phyloP scores from a whole-genome alignment of 2,888 invertebrate genomes.

The Odontomyia ornata region DNA sequence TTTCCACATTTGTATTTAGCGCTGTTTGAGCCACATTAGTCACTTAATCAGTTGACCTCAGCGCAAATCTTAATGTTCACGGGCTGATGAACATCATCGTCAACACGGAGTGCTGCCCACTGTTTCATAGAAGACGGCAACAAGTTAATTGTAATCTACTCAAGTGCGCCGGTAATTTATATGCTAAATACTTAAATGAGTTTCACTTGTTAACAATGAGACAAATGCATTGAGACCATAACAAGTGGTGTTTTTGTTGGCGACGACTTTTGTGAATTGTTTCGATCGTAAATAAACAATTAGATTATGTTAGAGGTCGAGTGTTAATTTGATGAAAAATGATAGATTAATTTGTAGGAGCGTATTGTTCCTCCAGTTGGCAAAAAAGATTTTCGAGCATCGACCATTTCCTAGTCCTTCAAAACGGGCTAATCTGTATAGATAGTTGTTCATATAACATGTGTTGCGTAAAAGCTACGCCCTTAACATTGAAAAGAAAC shows the following conservation, averaged over 20 bases:
- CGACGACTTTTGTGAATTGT: background rate
- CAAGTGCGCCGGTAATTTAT: slow-evolving; percentile 21
- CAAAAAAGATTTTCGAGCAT: too few species aligned
- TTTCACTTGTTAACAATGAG: background rate
- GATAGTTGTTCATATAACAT: too few species aligned
- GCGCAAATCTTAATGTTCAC: background rate
- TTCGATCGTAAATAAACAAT: background rate
- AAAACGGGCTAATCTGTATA: too few species aligned
- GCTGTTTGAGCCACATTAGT: background rate
- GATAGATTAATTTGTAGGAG: background rate
- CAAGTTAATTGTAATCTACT: background rate
- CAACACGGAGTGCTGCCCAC: slow-evolving; percentile 13
- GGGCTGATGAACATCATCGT: background rate
- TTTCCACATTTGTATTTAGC: background rate
- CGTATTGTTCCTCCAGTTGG: too few species aligned
- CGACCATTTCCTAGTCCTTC: too few species aligned
- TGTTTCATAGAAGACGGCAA: background rate
- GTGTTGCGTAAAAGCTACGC: too few species aligned
- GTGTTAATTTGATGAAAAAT: background rate
- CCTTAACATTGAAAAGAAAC: too few species aligned
- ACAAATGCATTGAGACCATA: background rate
- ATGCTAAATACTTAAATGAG: slow-evolving; percentile 24
- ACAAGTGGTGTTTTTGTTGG: background rate
- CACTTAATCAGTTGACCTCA: slow-evolving; percentile 8
- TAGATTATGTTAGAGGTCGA: background rate